Base-by-base conservation (phyloP, 2,113 vertebrate species). In the Hassar affinis region DNA sequence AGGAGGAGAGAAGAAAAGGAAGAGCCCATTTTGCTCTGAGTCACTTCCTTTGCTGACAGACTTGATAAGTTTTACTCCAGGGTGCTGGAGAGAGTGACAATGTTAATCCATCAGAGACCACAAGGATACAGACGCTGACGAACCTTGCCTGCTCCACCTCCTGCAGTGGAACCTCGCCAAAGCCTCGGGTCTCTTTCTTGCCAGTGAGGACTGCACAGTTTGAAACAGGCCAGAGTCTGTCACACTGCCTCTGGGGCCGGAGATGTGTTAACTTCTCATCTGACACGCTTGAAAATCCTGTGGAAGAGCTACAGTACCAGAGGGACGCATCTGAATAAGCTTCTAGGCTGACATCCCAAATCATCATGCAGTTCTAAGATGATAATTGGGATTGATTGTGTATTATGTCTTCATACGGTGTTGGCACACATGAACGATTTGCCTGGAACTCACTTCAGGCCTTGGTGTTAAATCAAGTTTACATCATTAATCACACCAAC, bases 1-100 rank as follows among this genome's bases (percentile, higher is more conserved):
- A 84, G 15, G 10, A 86, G 64, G 56, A 47, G 79, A 75, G 78
- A 0, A 6, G 82, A 89, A 59, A 78, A 88, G 56, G 69, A 47
- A 87, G 42, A 84, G 75, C 52, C n/a, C 51, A 61, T 56, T 59
- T 49, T 49, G 30, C n/a, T 79, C 47, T 59, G 49, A 66, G 62
- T 66, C 61, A 79, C 54, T 79, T 86, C 75, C 20, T 74, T 47
- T 72, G 72, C 57, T 83, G 68, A 66, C 85, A 79, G 68, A 7
- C 33, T 42, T 38, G 38, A 74, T 81, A 35, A 18, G 27, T 83
- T 77, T 81, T 80, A 69, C 35, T 49, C 30, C 8, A n/a, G 56
- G 75, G 64, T 61, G 52, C 47, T 51, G 51, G 51, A 45, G 49
- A 42, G 62, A 77, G 69, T 52, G 82, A 79, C 75, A 42, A 51